These are phyloP conservation scores for Blastobasis adustella DNA, from an alignment of 2,888 invertebrate genomes.

Conservation along the genomic window DNA sequence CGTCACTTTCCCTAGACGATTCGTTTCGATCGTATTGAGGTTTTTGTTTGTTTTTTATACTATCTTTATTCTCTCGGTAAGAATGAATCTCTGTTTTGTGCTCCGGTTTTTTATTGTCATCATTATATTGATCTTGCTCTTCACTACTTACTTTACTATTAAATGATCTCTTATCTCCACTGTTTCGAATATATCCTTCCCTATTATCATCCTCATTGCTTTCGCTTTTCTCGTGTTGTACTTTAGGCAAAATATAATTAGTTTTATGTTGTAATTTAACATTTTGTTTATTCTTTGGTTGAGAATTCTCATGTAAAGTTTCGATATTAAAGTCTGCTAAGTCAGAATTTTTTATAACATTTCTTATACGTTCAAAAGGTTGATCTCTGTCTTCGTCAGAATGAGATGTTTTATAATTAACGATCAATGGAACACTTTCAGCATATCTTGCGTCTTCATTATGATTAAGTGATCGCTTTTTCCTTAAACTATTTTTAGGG, in stretches of 20 bases:
- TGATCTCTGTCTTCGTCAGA: conserved; percentile 21
- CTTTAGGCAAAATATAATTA: background rate
- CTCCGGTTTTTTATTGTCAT: background rate
- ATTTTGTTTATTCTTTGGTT: conserved; percentile 2
- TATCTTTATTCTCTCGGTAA: background rate
- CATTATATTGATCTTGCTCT: background rate
- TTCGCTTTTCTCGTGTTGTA: background rate
- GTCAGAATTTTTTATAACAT: no score
- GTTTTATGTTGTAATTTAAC: conserved; percentile 6
- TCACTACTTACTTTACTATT: background rate
- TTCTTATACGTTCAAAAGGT: conserved; percentile 11
- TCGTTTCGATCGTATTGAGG: no score
- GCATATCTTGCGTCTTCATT: conserved; percentile 20
- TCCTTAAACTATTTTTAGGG: conserved; percentile 45
- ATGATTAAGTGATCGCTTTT: conserved; percentile 26
- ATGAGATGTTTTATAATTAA: conserved; percentile 47
- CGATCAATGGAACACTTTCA: conserved; percentile 32
- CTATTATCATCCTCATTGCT: background rate
- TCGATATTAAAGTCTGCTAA: conserved; percentile 56
- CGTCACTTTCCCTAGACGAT: no score
- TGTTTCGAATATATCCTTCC: background rate
- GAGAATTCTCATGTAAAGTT: conserved; percentile 36
- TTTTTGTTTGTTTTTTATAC: background rate
- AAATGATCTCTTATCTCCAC: background rate
- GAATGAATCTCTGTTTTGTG: background rate